Conservation (phyloP, 2,113 vertebrate genomes). For the Ibidorhyncha struthersii region DNA sequence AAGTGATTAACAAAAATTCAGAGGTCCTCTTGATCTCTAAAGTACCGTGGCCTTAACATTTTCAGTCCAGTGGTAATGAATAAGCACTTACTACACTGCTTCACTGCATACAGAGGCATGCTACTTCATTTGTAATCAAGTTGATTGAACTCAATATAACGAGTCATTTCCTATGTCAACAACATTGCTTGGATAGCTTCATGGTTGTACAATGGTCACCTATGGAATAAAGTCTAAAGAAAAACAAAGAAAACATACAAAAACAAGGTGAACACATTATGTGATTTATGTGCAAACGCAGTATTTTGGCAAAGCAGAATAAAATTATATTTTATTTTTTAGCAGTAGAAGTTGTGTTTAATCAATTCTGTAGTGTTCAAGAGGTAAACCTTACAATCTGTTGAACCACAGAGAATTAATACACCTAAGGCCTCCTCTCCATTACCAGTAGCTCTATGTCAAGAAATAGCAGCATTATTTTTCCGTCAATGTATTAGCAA, state of each 20-base stretch:
- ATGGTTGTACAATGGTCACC: neutral
- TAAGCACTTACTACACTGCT: neutral
- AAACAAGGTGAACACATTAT: neutral
- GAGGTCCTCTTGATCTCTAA: neutral
- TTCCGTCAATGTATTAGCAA: neutral
- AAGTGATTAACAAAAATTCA: neutral
- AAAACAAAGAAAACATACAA: neutral
- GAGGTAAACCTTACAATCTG: neutral
- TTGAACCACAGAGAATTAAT: neutral
- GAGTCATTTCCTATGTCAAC: constrained; percentile 13
- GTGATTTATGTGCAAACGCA: neutral
- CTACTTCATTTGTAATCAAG: constrained; percentile 9
- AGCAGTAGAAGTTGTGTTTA: neutral
- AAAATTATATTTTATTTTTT: neutral
- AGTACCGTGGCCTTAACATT: neutral
- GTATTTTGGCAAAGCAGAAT: neutral
- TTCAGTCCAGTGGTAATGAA: constrained; percentile 3
- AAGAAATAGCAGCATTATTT: neutral
- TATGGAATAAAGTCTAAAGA: neutral
- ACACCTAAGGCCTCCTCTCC: neutral
- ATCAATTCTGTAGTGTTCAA: neutral
- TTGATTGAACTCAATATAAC: constrained; percentile 1
- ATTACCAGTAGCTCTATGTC: neutral
- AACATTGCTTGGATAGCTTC: neutral
- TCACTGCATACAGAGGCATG: neutral